A percentile compares a stretch with the other conserved stretches of the same genome.
Evolutionary conservation across 2,797 vertebrate genomes (phyloP).

Genomic region (Spinus pinus): DNA sequence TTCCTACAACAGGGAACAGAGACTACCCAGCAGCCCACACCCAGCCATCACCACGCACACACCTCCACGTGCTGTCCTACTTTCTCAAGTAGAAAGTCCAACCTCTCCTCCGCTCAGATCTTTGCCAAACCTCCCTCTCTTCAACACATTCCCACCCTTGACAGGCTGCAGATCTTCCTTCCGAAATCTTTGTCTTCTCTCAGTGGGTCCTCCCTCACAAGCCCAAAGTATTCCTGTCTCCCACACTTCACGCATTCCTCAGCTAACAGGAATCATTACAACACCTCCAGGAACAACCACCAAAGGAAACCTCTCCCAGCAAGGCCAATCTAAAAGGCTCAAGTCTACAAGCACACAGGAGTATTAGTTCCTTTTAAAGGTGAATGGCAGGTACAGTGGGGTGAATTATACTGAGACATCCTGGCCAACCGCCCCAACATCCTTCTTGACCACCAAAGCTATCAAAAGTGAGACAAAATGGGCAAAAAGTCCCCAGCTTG

Average conservation of each 20-base stretch:
- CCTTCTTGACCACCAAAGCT: background rate
- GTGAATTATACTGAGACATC: background rate
- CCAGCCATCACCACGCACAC: rapidly evolving
- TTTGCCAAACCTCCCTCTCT: background rate
- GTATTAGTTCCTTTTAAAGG: background rate
- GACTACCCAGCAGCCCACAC: background rate
- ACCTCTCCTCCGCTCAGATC: rapidly evolving
- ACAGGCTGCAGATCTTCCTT: background rate
- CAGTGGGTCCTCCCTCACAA: background rate
- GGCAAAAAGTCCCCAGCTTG: background rate
- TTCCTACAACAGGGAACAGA: background rate
- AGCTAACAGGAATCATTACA: background rate
- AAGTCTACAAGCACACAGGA: background rate
- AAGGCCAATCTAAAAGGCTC: background rate
- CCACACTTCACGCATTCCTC: background rate
- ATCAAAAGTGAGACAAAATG: background rate
- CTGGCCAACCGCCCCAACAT: background rate
- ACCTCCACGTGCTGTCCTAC: background rate
- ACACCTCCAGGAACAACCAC: background rate
- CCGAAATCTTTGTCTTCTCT: background rate
- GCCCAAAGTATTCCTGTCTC: background rate
- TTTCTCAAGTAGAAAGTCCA: background rate
- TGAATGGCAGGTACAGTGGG: background rate
- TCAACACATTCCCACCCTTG: background rate
- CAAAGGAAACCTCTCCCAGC: background rate